Percentiles rank a stretch among this genome's conserved stretches.
These are phyloP conservation scores for Hiodon alosoides DNA, from an alignment of 2,113 vertebrate species.

Conservation along the genomic window DNA sequence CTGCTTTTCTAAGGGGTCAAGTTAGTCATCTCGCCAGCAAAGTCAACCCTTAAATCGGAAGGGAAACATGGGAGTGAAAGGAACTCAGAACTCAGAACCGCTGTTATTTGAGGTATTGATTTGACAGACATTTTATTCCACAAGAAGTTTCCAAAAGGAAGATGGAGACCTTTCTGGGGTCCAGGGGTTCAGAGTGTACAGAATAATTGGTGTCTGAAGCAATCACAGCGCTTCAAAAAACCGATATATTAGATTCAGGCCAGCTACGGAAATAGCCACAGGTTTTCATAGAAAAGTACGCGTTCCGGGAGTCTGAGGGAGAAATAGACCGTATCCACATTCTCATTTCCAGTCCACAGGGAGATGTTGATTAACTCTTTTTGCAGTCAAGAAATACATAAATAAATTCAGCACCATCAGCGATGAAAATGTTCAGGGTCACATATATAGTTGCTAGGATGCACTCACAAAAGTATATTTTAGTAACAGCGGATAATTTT, in stretches of 20 bases:
- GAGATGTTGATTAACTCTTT: too few relatives aligned
- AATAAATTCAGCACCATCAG: too few relatives aligned
- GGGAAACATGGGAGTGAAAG: background rate
- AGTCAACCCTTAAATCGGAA: background rate
- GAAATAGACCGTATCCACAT: background rate
- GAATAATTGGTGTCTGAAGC: background rate
- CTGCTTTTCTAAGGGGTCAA: constrained; percentile 1
- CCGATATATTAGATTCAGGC: background rate
- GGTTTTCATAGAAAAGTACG: too few relatives aligned
- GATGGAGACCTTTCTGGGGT: too few relatives aligned
- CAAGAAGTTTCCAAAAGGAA: too few relatives aligned
- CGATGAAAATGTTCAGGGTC: too few relatives aligned
- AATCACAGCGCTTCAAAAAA: background rate
- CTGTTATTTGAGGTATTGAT: background rate
- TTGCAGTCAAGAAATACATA: too few relatives aligned
- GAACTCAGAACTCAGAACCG: background rate
- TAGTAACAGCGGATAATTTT: too few relatives aligned
- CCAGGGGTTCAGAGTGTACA: background rate
- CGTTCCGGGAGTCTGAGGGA: too few relatives aligned
- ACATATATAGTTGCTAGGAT: too few relatives aligned
- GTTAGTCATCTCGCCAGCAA: background rate
- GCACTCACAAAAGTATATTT: too few relatives aligned
- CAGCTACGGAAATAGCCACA: background rate
- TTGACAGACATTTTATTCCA: too few relatives aligned
- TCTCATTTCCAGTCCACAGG: background rate